These are phyloP conservation scores for Drosophila neocordata DNA, from an alignment of 1,140 invertebrate genomes.

Conservation along the genomic window DNA sequence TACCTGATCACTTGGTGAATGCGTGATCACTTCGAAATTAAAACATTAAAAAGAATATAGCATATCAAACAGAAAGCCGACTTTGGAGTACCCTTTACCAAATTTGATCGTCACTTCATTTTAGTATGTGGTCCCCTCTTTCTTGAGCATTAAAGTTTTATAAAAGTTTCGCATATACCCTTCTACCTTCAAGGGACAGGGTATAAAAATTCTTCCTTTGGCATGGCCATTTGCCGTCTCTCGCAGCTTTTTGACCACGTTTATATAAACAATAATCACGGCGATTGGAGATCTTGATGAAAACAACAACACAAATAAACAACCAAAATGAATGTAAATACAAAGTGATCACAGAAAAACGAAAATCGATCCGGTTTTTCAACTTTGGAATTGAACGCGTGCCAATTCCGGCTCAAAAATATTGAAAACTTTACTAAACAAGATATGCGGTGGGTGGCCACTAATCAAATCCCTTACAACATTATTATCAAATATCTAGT, in stretches of 20 bases:
- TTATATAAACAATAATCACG: constrained; percentile 53
- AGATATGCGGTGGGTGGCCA: background rate
- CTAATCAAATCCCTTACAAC: background rate
- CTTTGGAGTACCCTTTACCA: background rate
- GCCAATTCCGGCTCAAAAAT: constrained; percentile 5
- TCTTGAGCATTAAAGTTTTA: no score
- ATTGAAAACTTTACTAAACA: constrained; percentile 11
- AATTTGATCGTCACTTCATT: background rate
- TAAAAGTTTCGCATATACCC: no score
- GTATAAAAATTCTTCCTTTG: constrained; percentile 19
- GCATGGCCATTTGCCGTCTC: constrained; percentile 19
- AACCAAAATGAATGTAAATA: constrained; percentile 10
- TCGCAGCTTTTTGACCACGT: constrained; percentile 37
- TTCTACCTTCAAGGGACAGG: background rate
- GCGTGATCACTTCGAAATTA: constrained; percentile 32
- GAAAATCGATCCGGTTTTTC: constrained; percentile 49
- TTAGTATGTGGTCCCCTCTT: no score
- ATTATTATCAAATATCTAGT: background rate
- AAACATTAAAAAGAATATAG: background rate
- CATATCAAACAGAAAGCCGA: background rate
- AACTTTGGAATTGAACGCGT: constrained; percentile 29
- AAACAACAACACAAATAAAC: constrained; percentile 39
- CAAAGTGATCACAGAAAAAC: constrained; percentile 20
- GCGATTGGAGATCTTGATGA: constrained; percentile 17
- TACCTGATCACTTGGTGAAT: constrained; percentile 23